Evolutionary conservation across 2,797 vertebrate genomes (phyloP).

Genomic region (Carduelis carduelis): DNA sequence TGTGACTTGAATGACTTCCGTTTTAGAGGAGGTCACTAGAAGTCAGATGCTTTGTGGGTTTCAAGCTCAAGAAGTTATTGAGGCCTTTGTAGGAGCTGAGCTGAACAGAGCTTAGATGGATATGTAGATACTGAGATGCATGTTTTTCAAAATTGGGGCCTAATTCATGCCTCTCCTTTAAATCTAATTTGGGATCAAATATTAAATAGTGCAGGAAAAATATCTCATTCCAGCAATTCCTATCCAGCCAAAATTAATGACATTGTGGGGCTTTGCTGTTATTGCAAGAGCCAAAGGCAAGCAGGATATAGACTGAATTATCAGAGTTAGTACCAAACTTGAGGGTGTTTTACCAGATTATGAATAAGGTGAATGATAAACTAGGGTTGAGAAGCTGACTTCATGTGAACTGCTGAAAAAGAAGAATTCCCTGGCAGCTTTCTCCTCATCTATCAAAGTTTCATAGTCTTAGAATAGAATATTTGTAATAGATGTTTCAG

Average conservation of each 20-base stretch:
- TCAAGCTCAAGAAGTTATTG: background rate
- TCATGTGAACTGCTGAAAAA: background rate
- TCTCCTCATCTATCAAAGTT: background rate
- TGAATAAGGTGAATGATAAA: slow-evolving; percentile 7
- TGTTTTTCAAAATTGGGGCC: background rate
- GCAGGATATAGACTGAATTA: background rate
- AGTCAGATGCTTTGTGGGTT: background rate
- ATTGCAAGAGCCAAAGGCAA: background rate
- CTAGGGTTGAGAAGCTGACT: background rate
- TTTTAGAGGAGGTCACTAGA: background rate
- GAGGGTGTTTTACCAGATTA: slow-evolving; percentile 2
- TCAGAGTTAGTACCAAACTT: background rate
- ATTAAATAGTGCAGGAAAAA: background rate
- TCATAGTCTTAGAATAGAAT: background rate
- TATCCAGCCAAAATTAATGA: background rate
- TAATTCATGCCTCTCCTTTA: background rate
- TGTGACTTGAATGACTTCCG: background rate
- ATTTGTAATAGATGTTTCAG: background rate
- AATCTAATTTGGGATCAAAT: background rate
- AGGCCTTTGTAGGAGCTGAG: background rate
- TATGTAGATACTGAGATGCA: background rate
- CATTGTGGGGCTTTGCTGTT: background rate
- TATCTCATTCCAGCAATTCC: background rate
- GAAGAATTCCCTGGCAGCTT: background rate
- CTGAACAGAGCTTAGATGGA: background rate